A percentile compares a stretch with the other conserved stretches of the same genome.
Conservation (phyloP, 2,113 vertebrate species). For the Ariopsis seemanni region DNA sequence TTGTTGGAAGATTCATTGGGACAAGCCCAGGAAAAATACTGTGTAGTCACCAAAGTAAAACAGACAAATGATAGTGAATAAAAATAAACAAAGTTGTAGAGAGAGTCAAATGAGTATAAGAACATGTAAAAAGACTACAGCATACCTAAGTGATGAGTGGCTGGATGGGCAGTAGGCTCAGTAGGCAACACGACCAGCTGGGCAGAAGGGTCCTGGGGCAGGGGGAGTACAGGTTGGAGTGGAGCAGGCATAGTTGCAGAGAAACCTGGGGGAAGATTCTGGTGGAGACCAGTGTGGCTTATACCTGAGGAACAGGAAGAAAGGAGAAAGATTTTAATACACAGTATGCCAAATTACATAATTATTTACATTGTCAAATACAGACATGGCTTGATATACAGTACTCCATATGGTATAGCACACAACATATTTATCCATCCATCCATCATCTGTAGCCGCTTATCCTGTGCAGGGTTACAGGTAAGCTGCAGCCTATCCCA, state of each 20-base stretch:
- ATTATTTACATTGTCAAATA: neutral
- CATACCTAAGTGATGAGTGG: conserved; percentile 86
- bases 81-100: neutral
- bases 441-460: no score
- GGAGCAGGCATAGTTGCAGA: conserved; percentile 87
- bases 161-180: conserved; percentile 81
- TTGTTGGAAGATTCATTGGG: neutral
- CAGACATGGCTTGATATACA: neutral
- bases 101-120: neutral
- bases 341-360: neutral
- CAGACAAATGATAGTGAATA: conserved; percentile 5
- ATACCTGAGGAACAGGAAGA: conserved; percentile 76
- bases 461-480: no score
- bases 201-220: conserved; percentile 86
- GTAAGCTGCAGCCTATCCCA: no score
- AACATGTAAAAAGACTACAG: neutral
- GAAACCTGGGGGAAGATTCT: conserved; percentile 92
- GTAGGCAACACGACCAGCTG: conserved; percentile 92
- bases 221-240: conserved; percentile 89
- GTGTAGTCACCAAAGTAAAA: conserved; percentile 7
- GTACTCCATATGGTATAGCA: neutral
- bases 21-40: neutral
- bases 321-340: neutral
- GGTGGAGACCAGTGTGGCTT: conserved; percentile 88
- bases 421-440: neutral